These are phyloP conservation scores for Callospermophilus lateralis DNA, from an alignment of 2,113 vertebrate species.

Conservation along the genomic window DNA sequence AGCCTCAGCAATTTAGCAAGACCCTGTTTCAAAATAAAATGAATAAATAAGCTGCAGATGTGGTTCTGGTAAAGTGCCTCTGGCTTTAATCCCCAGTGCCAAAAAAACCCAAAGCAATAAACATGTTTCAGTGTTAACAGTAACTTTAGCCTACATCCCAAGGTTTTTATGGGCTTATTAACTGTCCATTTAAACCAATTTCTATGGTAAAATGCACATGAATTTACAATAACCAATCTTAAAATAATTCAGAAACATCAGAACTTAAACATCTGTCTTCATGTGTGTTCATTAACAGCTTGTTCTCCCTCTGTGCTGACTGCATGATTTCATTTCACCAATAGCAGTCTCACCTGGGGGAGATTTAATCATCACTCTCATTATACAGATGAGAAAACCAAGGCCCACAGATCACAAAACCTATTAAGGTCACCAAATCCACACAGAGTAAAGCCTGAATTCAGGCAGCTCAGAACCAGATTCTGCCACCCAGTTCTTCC, in stretches of 20 bases:
- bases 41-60: too few relatives aligned
- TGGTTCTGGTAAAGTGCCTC: too few relatives aligned
- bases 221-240: constrained; percentile 46
- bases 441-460: not conserved
- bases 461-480: not conserved
- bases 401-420: not conserved
- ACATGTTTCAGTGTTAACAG: constrained; percentile 9
- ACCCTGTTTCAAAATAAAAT: too few relatives aligned
- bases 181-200: not conserved
- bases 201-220: constrained; percentile 31
- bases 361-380: not conserved
- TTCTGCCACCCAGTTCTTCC: not conserved
- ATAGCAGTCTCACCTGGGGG: too few relatives aligned
- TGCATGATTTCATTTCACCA: not conserved
- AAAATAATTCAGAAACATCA: constrained; percentile 22
- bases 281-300: not conserved
- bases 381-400: not conserved
- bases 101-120: too few relatives aligned
- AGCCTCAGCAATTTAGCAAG: too few relatives aligned
- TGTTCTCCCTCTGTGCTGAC: not conserved
- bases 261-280: not conserved
- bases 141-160: not conserved
- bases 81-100: too few relatives aligned
- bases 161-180: constrained; percentile 16
- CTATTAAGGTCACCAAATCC: not conserved